Conservation (phyloP, 2,797 vertebrate species). For the Brotula barbata region DNA sequence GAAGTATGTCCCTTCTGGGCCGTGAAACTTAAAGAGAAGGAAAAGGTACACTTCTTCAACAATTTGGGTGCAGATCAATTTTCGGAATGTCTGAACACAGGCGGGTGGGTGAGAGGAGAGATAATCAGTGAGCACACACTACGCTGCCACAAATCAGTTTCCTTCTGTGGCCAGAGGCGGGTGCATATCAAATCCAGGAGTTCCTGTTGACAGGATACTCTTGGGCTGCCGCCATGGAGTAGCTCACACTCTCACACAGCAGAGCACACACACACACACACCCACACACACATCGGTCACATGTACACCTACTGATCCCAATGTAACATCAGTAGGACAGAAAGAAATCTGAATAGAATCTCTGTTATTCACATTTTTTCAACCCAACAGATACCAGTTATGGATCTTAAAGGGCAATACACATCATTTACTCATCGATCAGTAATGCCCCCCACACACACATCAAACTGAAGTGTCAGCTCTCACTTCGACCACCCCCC, state of each 20-base stretch:
- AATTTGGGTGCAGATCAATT: constrained; percentile 17
- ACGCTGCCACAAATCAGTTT: constrained; percentile 62
- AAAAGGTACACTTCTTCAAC: background rate
- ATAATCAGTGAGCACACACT: constrained; percentile 33
- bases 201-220: constrained; percentile 82
- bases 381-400: too few species aligned
- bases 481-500: constrained; percentile 21
- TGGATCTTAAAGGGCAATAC: background rate
- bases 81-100: constrained; percentile 35
- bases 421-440: constrained; percentile 15
- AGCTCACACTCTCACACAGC: constrained; percentile 50
- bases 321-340: constrained; percentile 13
- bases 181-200: constrained; percentile 72
- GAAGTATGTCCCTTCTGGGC: too few species aligned
- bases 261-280: constrained; percentile 17
- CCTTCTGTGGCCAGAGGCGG: constrained; percentile 55
- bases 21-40: background rate
- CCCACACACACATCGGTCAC: constrained; percentile 26
- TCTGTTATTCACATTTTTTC: too few species aligned
- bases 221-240: constrained; percentile 56
- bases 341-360: constrained; percentile 4
- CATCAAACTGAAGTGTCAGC: constrained; percentile 56
- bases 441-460: constrained; percentile 5
- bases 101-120: constrained; percentile 38
- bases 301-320: constrained; percentile 21